Conservation (phyloP, 1,140 invertebrate genomes). For the Lutraria rhynchaena region DNA sequence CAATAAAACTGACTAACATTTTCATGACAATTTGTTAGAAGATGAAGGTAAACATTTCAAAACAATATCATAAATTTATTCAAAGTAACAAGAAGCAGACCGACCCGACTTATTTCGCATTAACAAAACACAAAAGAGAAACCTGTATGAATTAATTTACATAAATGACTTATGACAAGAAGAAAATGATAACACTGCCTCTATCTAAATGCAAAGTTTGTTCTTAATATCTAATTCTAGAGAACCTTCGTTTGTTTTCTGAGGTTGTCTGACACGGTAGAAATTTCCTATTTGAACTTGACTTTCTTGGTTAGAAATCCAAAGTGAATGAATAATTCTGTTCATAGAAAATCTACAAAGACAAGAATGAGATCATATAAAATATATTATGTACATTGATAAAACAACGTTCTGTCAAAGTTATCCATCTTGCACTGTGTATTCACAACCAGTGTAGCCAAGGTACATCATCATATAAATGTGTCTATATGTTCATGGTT, state of each 20-base stretch:
- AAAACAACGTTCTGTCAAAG: not conserved
- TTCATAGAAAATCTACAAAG: constrained; percentile 62
- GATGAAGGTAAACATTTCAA: no score
- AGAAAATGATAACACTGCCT: no score
- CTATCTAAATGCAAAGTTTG: constrained; percentile 67
- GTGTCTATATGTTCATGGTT: not conserved
- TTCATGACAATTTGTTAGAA: no score
- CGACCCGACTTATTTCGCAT: no score
- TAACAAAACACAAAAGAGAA: no score
- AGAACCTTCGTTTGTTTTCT: constrained; percentile 67
- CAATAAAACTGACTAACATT: no score
- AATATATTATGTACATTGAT: not conserved
- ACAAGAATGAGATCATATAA: not conserved
- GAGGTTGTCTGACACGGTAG: constrained; percentile 70
- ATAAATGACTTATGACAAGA: no score
- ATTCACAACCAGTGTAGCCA: not conserved
- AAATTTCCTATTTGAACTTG: constrained; percentile 72
- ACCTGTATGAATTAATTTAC: no score
- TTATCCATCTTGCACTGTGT: not conserved
- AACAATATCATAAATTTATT: no score
- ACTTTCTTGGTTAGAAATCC: constrained; percentile 61
- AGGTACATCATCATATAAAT: not conserved
- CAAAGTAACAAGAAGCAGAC: no score
- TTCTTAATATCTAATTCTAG: constrained; percentile 66
- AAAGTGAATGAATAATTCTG: constrained; percentile 62